Evolutionary conservation across 2,113 vertebrate genomes (phyloP).

Genomic region (Archocentrus centrarchus): DNA sequence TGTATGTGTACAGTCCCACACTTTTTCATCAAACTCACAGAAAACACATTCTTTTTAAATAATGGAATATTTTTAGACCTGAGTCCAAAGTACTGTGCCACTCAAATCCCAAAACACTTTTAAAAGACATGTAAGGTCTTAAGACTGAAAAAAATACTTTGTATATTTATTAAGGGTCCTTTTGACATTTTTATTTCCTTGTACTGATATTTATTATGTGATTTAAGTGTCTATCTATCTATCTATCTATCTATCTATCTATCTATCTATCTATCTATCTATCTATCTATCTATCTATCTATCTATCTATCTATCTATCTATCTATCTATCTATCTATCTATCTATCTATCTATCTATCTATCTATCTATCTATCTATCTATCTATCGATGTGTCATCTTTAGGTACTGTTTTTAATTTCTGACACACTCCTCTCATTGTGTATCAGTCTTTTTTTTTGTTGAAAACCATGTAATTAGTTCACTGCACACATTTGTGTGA

Average conservation of each 20-base stretch:
- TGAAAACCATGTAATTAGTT: slow-evolving; percentile 19
- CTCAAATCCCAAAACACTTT: background rate
- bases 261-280: no score
- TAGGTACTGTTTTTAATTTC: background rate
- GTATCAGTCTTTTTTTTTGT: background rate
- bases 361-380: no score
- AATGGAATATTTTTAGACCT: background rate
- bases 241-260: no score
- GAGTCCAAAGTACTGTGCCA: background rate
- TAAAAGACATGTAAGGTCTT: background rate
- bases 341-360: no score
- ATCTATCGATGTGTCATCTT: background rate
- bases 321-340: no score
- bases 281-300: no score
- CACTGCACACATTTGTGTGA: background rate
- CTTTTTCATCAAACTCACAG: background rate
- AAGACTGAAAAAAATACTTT: background rate
- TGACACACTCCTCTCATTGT: background rate
- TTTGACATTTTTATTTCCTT: background rate
- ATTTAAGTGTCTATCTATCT: background rate
- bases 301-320: no score
- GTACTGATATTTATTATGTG: background rate
- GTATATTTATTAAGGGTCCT: background rate
- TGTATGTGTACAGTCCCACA: no score
- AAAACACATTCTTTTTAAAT: background rate